These are phyloP conservation scores for Eupithecia tripunctaria DNA, from an alignment of 2,888 invertebrate species.

Conservation along the genomic window DNA sequence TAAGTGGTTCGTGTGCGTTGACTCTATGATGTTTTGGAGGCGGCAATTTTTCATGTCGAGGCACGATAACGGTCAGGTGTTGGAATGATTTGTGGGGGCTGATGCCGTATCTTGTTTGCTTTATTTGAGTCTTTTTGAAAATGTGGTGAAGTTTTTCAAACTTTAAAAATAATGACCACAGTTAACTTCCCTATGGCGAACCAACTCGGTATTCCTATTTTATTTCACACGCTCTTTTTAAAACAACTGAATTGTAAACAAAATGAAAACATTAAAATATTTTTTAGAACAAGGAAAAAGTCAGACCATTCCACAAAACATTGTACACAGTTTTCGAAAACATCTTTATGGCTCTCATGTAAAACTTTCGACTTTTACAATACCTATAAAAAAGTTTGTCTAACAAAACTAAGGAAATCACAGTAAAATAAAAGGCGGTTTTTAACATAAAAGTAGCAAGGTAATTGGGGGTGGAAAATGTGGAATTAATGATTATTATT, in stretches of 20 bases:
- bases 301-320: background rate
- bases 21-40: slow-evolving; percentile 65
- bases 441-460: slow-evolving; percentile 60
- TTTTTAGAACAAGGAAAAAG: background rate
- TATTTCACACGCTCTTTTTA: background rate
- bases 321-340: slow-evolving; percentile 35
- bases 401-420: slow-evolving; percentile 69
- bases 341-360: slow-evolving; percentile 53
- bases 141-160: slow-evolving; percentile 8
- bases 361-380: slow-evolving; percentile 63
- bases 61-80: slow-evolving; percentile 82
- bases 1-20: background rate
- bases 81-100: slow-evolving; percentile 77
- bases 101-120: slow-evolving; percentile 40
- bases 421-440: slow-evolving; percentile 65
- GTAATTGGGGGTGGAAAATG: slow-evolving; percentile 81
- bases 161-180: background rate
- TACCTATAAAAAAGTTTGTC: slow-evolving; percentile 68
- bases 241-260: background rate
- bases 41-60: slow-evolving; percentile 79
- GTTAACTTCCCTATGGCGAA: background rate
- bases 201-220: background rate
- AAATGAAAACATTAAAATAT: background rate
- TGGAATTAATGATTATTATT: slow-evolving; percentile 77
- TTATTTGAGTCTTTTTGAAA: slow-evolving; percentile 32